phyloP scores from a whole-genome alignment of 2,113 vertebrate species.

The Phoxinus phoxinus region DNA sequence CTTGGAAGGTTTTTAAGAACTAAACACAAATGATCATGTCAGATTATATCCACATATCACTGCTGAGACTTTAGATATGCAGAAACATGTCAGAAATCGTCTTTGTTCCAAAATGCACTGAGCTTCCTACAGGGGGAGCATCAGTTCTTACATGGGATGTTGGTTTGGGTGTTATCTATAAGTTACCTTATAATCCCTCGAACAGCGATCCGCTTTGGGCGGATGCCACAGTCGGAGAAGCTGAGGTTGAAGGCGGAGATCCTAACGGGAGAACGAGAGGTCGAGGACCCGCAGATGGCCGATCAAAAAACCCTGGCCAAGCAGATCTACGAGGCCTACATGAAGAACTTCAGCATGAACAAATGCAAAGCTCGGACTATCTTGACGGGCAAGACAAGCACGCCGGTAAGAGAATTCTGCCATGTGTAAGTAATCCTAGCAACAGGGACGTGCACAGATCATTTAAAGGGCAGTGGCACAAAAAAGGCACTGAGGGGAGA shows the following conservation, averaged over 20 bases:
- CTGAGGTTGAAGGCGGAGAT: slow-evolving; percentile 95
- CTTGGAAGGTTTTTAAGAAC: background rate
- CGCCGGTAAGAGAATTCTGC: slow-evolving; percentile 82
- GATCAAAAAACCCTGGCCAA: slow-evolving; percentile 93
- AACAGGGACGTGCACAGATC: no score
- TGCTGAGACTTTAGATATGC: background rate
- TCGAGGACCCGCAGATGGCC: slow-evolving; percentile 82
- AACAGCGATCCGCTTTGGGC: slow-evolving; percentile 94
- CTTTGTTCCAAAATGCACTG: background rate
- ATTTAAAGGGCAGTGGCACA: no score
- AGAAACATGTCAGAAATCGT: background rate
- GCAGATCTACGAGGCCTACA: slow-evolving; percentile 94
- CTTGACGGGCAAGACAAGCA: slow-evolving; percentile 92
- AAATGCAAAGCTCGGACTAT: slow-evolving; percentile 95
- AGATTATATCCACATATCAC: background rate
- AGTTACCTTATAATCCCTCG: background rate
- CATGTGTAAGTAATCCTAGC: background rate
- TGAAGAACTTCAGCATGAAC: slow-evolving; percentile 99
- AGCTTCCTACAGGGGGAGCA: background rate
- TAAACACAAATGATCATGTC: background rate
- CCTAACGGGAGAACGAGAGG: slow-evolving; percentile 83
- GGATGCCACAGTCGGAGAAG: slow-evolving; percentile 98
- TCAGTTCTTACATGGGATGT: background rate
- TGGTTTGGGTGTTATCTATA: background rate
- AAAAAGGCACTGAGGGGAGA: no score